A percentile compares a stretch with the other conserved stretches of the same genome.
Evolutionary conservation across 2,113 vertebrate species (phyloP).

Genomic region (Centrocercus urophasianus): DNA sequence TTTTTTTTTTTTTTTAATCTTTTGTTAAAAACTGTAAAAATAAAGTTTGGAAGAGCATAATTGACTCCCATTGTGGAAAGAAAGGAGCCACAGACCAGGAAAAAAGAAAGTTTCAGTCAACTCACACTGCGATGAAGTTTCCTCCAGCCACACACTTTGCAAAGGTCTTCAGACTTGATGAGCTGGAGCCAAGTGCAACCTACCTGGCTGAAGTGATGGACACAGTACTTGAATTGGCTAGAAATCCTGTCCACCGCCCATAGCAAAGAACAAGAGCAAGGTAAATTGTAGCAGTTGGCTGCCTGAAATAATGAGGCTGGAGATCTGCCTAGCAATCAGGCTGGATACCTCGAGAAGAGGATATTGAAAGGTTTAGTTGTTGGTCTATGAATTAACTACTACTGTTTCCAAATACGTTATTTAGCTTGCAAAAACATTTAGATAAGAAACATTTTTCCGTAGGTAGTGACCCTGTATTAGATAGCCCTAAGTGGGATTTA

Average conservation of each 20-base stretch:
- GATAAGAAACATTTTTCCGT: background rate
- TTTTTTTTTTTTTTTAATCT: rapidly evolving
- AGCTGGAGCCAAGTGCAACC: background rate
- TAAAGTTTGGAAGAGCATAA: background rate
- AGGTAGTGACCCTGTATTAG: background rate
- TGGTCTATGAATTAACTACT: background rate
- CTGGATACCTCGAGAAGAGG: background rate
- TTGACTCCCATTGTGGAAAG: background rate
- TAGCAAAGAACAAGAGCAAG: background rate
- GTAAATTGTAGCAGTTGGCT: background rate
- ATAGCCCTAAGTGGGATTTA: background rate
- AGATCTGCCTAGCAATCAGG: background rate
- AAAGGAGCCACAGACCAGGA: background rate
- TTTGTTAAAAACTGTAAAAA: background rate
- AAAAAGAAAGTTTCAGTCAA: background rate
- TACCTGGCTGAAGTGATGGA: background rate
- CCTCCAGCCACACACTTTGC: background rate
- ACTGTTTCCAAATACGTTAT: background rate
- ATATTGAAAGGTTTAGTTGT: background rate
- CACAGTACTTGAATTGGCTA: background rate
- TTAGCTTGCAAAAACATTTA: background rate
- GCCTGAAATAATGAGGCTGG: background rate
- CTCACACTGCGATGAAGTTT: background rate
- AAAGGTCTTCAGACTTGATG: background rate
- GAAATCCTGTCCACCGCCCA: background rate